phyloP scores from a whole-genome alignment of 92 coral and sea anemone genomes.

The Palythoa grandiflora region DNA sequence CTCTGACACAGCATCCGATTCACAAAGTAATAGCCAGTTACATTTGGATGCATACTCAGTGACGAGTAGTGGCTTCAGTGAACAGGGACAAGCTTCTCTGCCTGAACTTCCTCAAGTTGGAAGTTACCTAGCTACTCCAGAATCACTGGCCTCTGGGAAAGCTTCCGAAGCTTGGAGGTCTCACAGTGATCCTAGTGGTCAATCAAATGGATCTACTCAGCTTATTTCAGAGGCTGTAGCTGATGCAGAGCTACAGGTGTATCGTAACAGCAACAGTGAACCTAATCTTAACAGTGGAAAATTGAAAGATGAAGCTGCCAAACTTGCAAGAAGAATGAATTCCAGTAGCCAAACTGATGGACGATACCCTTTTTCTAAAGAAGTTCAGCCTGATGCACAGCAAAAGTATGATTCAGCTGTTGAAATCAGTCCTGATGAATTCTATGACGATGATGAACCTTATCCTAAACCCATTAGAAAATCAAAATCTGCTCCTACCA shows the following conservation, averaged over 20 bases:
- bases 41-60: slow-evolving; percentile 82
- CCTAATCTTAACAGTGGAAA: slow-evolving; percentile 87
- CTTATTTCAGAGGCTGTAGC: slow-evolving; percentile 88
- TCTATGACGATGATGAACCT: slow-evolving; percentile 61
- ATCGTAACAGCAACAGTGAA: slow-evolving; percentile 94
- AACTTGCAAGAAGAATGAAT: slow-evolving; percentile 84
- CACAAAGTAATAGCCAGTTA: slow-evolving; percentile 87
- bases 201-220: slow-evolving; percentile 73
- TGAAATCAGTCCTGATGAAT: slow-evolving; percentile 80
- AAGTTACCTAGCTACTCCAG: slow-evolving; percentile 56
- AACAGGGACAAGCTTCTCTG: slow-evolving; percentile 82
- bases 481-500: slow-evolving; percentile 74
- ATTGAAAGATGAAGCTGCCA: slow-evolving; percentile 85
- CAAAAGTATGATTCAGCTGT: slow-evolving; percentile 56
- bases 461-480: slow-evolving; percentile 57
- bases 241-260: slow-evolving; percentile 78
- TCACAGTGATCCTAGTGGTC: slow-evolving; percentile 95
- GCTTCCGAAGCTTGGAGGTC: slow-evolving; percentile 81
- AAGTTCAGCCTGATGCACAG: slow-evolving; percentile 10
- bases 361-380: slow-evolving; percentile 44
- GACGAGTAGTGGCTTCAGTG: slow-evolving; percentile 95
- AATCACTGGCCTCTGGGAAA: slow-evolving; percentile 56
- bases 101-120: slow-evolving; percentile 81
- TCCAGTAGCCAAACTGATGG: slow-evolving; percentile 65
- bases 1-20: slow-evolving; percentile 66